A percentile compares a stretch with the other conserved stretches of the same genome.
These are phyloP conservation scores for Papilio gigon DNA, from an alignment of 2,888 invertebrate species.

Conservation along the genomic window DNA sequence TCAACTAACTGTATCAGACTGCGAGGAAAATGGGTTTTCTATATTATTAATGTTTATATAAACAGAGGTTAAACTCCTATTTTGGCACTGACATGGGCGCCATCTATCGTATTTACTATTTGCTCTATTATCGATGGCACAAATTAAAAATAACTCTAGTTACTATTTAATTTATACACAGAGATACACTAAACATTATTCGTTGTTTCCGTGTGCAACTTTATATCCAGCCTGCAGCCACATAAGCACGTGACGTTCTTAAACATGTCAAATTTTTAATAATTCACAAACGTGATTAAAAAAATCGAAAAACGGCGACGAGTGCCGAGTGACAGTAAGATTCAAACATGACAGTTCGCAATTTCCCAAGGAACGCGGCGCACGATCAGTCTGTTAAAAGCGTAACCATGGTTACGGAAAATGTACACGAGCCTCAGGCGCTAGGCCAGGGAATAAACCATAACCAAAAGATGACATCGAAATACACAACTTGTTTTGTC, in stretches of 20 bases:
- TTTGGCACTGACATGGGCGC: constrained; percentile 30
- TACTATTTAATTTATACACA: not conserved
- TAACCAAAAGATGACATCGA: not conserved
- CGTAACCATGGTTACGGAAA: not conserved
- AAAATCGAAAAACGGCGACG: no score
- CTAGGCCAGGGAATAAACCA: not conserved
- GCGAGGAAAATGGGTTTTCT: not conserved
- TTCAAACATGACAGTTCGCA: no score
- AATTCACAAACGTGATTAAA: no score
- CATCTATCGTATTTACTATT: not conserved
- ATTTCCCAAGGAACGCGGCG: no score
- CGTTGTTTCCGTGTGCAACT: not conserved
- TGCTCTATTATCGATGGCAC: constrained; percentile 14
- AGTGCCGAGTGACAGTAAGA: no score
- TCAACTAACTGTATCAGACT: no score
- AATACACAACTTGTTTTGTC: not conserved
- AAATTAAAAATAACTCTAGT: not conserved
- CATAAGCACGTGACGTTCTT: no score
- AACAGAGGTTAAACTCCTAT: constrained; percentile 27
- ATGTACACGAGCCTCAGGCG: not conserved
- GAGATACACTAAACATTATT: not conserved
- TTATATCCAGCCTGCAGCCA: not conserved
- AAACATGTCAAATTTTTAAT: no score
- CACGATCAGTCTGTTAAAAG: no score
- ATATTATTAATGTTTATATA: constrained; percentile 13